Evolutionary conservation across 2,797 vertebrate genomes (phyloP), one percentile per base, ranked within the genome.

Genomic region (Paguma larvata): DNA sequence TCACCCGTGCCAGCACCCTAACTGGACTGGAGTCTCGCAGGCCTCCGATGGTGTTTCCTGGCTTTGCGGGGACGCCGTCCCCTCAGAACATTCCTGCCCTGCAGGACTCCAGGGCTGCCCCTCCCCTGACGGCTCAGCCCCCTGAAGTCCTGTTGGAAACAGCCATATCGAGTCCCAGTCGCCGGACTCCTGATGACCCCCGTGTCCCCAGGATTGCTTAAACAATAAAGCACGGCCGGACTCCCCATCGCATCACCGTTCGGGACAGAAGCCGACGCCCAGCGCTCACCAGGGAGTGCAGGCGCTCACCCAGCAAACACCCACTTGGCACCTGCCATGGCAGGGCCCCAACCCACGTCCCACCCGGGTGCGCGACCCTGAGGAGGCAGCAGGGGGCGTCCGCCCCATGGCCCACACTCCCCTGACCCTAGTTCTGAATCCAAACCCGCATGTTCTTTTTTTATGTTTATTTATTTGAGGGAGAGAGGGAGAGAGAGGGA

Each of bases 311-410:
- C 8, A 34, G 23, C 10, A 87, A 83, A n/a, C 38, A 32, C 27
- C 34, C 59, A 56, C 30, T 16, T 6, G 12, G 27, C 67, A 13
- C 15, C 34, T 65, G 25, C 34, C 16, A 8, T 5, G n/a, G n/a
- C n/a, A n/a, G n/a, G n/a, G 48, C 8, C 4, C 67, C 32, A 18
- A 46, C 41, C 6, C 7, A 6, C 12, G 1, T 30, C 2, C 0
- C 5, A 3, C 34, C 32, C 23, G 14, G 1, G 6, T 34, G 59
- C 11, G 2, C 12, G 25, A 70, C 32, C 9, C 56, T 6, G 21
- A 19, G 9, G 21, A 19, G 21, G 1, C 5, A n/a, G 38, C 19
- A n/a, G 32, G 3, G 56, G 10, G 9, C 3, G 70, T 34, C 72
- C 41, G 32, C 5, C 16, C 5, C 14, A 15, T 3, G 18, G 25